Percentiles rank a stretch among this genome's conserved stretches.
phyloP scores from a whole-genome alignment of 2,113 vertebrate genomes.

The Eudyptes chrysolophus region DNA sequence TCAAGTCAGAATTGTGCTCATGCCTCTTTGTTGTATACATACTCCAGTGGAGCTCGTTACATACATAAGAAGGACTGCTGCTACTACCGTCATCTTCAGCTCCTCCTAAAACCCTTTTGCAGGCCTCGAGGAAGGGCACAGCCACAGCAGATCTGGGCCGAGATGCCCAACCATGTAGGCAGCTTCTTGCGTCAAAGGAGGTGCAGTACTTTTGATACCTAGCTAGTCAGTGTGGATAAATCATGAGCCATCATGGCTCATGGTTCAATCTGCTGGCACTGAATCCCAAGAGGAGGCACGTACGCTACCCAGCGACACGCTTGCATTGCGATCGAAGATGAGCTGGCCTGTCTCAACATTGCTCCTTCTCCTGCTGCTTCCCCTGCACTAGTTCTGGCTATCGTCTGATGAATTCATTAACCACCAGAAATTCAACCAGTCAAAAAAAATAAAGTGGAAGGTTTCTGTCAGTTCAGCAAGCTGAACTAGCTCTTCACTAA shows the following conservation, averaged over 20 bases:
- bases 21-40: too few species aligned
- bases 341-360: not conserved
- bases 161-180: accelerated
- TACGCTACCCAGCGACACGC: accelerated
- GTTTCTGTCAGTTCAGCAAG: not conserved
- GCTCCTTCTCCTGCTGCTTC: not conserved
- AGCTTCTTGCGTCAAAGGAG: not conserved
- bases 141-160: not conserved
- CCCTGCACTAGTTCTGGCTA: not conserved
- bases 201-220: not conserved
- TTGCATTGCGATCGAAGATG: accelerated
- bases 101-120: not conserved
- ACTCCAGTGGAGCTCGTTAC: accelerated
- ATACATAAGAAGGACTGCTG: not conserved
- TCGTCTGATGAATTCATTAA: not conserved
- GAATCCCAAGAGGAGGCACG: not conserved
- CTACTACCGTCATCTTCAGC: accelerated
- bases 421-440: not conserved
- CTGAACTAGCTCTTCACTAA: not conserved
- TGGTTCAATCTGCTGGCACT: not conserved
- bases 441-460: not conserved
- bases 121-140: not conserved
- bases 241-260: accelerated
- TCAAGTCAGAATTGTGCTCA: not conserved
- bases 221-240: accelerated